Evolutionary conservation across 1,140 invertebrate species (phyloP).

Genomic region (Drosophila micromelanica): DNA sequence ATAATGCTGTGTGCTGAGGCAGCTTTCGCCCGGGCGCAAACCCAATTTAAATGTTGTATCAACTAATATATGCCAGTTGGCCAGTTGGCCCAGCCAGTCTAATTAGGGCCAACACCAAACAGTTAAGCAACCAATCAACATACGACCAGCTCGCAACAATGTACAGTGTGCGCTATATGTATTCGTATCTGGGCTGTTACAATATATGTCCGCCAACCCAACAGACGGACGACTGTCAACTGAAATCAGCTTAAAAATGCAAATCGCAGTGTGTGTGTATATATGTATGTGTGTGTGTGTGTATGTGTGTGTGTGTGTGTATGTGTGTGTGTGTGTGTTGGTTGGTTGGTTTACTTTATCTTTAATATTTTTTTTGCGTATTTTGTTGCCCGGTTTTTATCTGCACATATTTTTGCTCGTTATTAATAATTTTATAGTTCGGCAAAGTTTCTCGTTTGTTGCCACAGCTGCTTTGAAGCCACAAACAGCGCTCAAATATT

Average conservation of each 20-base stretch:
- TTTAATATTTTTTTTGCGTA: slow-evolving; percentile 3
- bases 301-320: too few relatives aligned
- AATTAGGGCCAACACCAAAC: slow-evolving; percentile 45
- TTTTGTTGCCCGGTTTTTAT: slow-evolving; percentile 6
- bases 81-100: slow-evolving; percentile 4
- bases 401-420: slow-evolving; percentile 30
- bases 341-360: background rate
- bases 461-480: slow-evolving; percentile 28
- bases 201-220: too few relatives aligned
- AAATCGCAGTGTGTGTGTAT: too few relatives aligned
- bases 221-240: too few relatives aligned
- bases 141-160: slow-evolving; percentile 11
- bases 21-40: background rate
- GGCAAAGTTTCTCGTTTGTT: slow-evolving; percentile 24
- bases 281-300: too few relatives aligned
- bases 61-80: slow-evolving; percentile 14
- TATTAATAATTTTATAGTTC: slow-evolving; percentile 51
- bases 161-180: background rate
- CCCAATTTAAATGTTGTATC: slow-evolving; percentile 28
- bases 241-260: too few relatives aligned
- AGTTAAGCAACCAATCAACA: slow-evolving; percentile 30
- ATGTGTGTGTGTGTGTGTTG: too few relatives aligned
- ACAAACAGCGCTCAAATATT: slow-evolving; percentile 22
- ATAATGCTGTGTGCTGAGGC: slow-evolving; percentile 20
- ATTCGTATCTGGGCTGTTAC: too few relatives aligned